Evolutionary conservation across 2,113 vertebrate species (phyloP).

Genomic region (Vimba vimba): DNA sequence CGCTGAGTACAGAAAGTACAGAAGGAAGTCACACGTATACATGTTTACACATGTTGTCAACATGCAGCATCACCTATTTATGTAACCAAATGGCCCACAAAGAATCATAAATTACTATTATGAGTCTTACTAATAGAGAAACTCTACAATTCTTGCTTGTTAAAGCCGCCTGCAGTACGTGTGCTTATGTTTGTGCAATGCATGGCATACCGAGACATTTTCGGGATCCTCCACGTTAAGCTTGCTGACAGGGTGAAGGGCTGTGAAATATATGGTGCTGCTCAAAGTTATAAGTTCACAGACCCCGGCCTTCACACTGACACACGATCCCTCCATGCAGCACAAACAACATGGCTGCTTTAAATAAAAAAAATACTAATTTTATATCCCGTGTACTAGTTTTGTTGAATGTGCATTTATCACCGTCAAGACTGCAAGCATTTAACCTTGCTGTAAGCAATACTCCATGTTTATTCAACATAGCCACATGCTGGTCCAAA

Average conservation of each 20-base stretch:
- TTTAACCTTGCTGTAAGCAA: not conserved
- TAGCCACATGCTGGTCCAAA: conserved; percentile 4
- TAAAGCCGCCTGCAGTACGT: not conserved
- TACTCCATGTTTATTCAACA: not conserved
- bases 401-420: not conserved
- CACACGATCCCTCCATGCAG: not conserved
- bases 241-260: not conserved
- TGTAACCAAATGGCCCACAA: not conserved
- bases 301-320: not conserved
- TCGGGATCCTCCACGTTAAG: not conserved
- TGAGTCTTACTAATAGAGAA: not conserved
- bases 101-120: not conserved
- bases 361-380: no score
- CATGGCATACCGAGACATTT: not conserved
- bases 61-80: not conserved
- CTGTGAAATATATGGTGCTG: not conserved
- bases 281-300: conserved; percentile 22
- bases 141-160: not conserved
- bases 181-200: conserved; percentile 3
- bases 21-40: conserved; percentile 35
- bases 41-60: conserved; percentile 11
- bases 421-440: not conserved
- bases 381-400: no score
- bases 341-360: no score
- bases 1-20: not conserved